Conservation (phyloP, 2,113 vertebrate species). For the Bufo bufo region DNA sequence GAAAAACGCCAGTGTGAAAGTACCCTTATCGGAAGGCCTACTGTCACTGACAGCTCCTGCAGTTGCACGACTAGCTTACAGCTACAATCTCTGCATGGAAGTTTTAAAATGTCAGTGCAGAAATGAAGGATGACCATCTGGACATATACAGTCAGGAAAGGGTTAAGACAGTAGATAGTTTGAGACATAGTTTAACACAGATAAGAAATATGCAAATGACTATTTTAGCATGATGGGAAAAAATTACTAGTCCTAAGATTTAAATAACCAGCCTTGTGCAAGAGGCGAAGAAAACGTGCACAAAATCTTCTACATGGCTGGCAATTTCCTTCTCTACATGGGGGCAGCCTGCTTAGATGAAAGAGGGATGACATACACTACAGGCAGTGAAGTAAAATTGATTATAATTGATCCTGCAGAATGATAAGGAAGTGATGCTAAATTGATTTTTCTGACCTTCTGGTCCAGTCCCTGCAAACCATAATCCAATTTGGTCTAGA, state of each 20-base stretch:
- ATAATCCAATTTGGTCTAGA: constrained; percentile 46
- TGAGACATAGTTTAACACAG: no score
- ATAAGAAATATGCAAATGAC: no score
- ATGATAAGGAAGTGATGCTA: background rate
- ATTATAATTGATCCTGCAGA: constrained; percentile 51
- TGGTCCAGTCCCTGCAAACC: constrained; percentile 51
- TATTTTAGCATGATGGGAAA: background rate
- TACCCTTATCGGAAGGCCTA: no score
- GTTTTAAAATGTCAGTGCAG: no score
- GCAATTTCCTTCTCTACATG: constrained; percentile 48
- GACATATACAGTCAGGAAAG: no score
- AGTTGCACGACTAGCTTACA: no score
- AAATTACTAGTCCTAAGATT: background rate
- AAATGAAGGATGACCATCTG: no score
- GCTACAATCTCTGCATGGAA: no score
- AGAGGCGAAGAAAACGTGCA: constrained; percentile 1
- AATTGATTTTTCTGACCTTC: constrained; percentile 54
- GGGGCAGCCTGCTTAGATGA: constrained; percentile 23
- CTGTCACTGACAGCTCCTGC: no score
- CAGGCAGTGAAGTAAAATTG: constrained; percentile 42
- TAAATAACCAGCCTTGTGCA: constrained; percentile 31
- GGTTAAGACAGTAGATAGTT: no score
- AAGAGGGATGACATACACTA: constrained; percentile 44
- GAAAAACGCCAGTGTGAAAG: no score
- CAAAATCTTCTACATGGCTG: constrained; percentile 42